A percentile compares a stretch with the other conserved stretches of the same genome.
These are phyloP conservation scores for Onthophagus sagittarius DNA, from an alignment of 2,888 invertebrate species.

Conservation along the genomic window DNA sequence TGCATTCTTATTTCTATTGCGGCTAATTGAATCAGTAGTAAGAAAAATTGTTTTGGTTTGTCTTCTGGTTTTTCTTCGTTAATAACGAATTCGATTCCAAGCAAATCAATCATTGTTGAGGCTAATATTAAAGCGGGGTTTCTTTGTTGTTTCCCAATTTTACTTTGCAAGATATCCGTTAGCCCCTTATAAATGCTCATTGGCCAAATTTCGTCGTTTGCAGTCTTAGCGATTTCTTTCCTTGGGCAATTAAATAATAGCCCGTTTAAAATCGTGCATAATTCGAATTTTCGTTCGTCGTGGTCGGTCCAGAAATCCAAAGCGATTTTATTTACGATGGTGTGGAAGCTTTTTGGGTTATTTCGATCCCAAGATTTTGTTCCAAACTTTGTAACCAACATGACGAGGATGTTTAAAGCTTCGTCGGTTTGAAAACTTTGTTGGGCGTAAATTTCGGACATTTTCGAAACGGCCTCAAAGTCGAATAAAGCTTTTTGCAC, in stretches of 20 bases:
- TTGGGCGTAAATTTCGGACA: constrained; percentile 82
- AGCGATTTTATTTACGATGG: constrained; percentile 76
- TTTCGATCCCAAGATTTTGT: constrained; percentile 70
- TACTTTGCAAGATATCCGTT: constrained; percentile 78
- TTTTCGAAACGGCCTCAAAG: constrained; percentile 73
- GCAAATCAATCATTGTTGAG: constrained; percentile 72
- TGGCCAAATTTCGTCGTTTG: constrained; percentile 76
- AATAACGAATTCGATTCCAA: constrained; percentile 83
- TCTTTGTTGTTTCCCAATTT: constrained; percentile 82
- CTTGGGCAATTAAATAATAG: constrained; percentile 71
- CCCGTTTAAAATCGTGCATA: constrained; percentile 75
- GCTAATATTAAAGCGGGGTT: constrained; percentile 84
- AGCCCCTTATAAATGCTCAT: constrained; percentile 76
- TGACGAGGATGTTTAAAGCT: constrained; percentile 74
- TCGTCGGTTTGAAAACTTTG: constrained; percentile 89
- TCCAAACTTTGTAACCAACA: constrained; percentile 68
- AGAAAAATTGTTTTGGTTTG: constrained; percentile 75
- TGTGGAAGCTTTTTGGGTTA: constrained; percentile 75
- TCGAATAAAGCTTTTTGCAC: constrained; percentile 77
- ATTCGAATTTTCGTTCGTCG: constrained; percentile 83
- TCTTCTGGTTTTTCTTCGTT: constrained; percentile 64
- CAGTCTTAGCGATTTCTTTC: constrained; percentile 59
- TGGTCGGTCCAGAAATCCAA: constrained; percentile 86
- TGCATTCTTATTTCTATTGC: constrained; percentile 94
- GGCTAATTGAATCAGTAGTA: constrained; percentile 78